phyloP scores from a whole-genome alignment of 1,140 invertebrate species.

The Orius laevigatus region DNA sequence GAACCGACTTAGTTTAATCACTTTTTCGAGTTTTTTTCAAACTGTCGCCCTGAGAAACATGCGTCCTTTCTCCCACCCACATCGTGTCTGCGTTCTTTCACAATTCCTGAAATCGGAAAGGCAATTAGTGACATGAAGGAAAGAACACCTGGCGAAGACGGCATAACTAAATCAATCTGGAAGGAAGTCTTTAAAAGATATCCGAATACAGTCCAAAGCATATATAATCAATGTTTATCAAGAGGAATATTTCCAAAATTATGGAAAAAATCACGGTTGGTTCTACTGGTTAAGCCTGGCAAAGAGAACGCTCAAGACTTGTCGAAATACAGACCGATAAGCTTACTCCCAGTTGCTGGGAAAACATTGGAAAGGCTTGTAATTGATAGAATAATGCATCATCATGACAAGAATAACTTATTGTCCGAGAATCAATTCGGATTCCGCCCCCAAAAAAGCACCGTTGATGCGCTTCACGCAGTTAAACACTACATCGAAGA shows the following conservation, averaged over 20 bases:
- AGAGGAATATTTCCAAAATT: neutral
- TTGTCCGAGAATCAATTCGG: constrained; percentile 5
- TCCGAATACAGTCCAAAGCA: neutral
- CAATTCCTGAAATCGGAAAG: too few species aligned
- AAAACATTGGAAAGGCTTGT: constrained; percentile 5
- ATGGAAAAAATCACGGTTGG: constrained; percentile 1
- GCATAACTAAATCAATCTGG: neutral
- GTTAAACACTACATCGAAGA: neutral
- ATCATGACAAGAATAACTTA: neutral
- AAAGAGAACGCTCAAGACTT: neutral
- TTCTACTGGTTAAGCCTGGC: neutral
- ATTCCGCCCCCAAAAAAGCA: constrained; percentile 2
- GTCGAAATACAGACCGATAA: constrained; percentile 1
- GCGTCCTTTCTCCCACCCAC: too few species aligned
- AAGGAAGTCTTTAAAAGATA: neutral
- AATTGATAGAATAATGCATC: constrained; percentile 3
- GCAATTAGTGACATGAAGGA: too few species aligned
- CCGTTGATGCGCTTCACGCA: neutral
- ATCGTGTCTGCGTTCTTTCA: too few species aligned
- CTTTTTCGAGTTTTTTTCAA: too few species aligned
- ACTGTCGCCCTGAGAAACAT: too few species aligned
- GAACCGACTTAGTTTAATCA: too few species aligned
- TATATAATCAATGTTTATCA: neutral
- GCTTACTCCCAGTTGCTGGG: neutral
- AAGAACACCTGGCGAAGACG: constrained; percentile 1